These are phyloP conservation scores for Centroberyx gerrardi DNA, from an alignment of 2,797 vertebrate species.

Conservation along the genomic window DNA sequence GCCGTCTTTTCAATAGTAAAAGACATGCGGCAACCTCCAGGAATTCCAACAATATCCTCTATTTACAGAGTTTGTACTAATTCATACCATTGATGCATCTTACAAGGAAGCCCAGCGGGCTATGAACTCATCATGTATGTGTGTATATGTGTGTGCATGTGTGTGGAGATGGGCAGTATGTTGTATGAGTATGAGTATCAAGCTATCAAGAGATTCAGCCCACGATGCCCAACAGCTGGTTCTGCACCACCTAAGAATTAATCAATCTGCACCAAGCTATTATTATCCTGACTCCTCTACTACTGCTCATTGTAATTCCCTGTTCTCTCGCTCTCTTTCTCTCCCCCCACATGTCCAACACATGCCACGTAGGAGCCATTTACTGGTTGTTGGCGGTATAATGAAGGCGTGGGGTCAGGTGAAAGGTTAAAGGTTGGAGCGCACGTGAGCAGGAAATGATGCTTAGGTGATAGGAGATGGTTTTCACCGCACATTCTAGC, in stretches of 20 bases:
- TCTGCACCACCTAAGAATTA: constrained; percentile 30
- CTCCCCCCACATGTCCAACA: not conserved
- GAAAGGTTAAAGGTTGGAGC: too few relatives aligned
- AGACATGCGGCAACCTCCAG: not conserved
- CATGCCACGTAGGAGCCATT: too few relatives aligned
- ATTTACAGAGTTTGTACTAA: constrained; percentile 11
- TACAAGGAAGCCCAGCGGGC: not conserved
- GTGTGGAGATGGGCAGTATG: not conserved
- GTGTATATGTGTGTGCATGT: constrained; percentile 12
- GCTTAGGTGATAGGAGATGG: too few relatives aligned
- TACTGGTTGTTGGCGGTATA: too few relatives aligned
- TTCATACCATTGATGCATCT: constrained; percentile 4
- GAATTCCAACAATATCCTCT: constrained; percentile 5
- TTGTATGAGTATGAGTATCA: constrained; percentile 6
- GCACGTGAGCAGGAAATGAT: too few relatives aligned
- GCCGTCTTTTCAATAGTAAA: too few relatives aligned
- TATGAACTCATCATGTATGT: not conserved
- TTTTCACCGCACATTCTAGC: too few relatives aligned
- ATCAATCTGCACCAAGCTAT: constrained; percentile 36
- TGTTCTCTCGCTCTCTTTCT: not conserved
- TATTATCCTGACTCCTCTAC: constrained; percentile 15
- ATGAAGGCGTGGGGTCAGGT: too few relatives aligned
- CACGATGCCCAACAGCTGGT: constrained; percentile 24
- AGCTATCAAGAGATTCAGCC: constrained; percentile 18
- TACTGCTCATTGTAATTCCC: constrained; percentile 6